Evolutionary conservation across 2,797 vertebrate genomes (phyloP), one percentile per base, ranked within the genome.

Genomic region (Taenioides sp.): DNA sequence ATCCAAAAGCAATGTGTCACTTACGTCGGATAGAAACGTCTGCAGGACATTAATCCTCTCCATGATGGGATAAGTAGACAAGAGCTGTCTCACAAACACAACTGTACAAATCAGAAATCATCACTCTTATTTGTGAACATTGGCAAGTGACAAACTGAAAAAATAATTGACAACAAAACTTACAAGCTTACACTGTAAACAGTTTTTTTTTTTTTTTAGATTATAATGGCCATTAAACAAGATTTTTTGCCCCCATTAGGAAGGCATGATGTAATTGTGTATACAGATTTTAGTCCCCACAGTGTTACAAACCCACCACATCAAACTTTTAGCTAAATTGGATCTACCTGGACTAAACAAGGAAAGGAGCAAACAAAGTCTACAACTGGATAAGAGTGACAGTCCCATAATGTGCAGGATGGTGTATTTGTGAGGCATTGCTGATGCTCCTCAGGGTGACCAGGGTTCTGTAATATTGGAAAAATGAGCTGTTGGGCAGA

Each of bases 1-100:
- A 87, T 88, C 77, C 83, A 86, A 90, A 83, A 83, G 87, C 77
- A 80, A 78, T 78, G 75, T 67, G 80, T 83, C 84, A 77, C 79
- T 84, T 78, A 73, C 69, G 73, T 72, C 37, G 23, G 75, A 80
- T 80, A 81, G 78, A 55, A 82, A 81, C 85, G 78, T 82, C 81
- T 82, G 78, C 85, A 80, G 73, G 74, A 77, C 78, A 83, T 86
- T 82, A 87, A 86, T 57, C 54, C 22, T 10, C 54, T 23, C 81
- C 70, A 78, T 86, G 78, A 84, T 75, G 76, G 66, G 49, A 27
- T 25, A 27, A 65, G 6, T 18, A 25, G 62, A 64, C 61, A 64
- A 64, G 12, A 64, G 62, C 43, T 50, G 40, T 27, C 5, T 18
- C 6, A 4, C 16, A 63, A 40, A 63, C 61, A 40, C 7, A 17